phyloP scores from a whole-genome alignment of 2,888 invertebrate genomes.

The Creontiades dilutus region DNA sequence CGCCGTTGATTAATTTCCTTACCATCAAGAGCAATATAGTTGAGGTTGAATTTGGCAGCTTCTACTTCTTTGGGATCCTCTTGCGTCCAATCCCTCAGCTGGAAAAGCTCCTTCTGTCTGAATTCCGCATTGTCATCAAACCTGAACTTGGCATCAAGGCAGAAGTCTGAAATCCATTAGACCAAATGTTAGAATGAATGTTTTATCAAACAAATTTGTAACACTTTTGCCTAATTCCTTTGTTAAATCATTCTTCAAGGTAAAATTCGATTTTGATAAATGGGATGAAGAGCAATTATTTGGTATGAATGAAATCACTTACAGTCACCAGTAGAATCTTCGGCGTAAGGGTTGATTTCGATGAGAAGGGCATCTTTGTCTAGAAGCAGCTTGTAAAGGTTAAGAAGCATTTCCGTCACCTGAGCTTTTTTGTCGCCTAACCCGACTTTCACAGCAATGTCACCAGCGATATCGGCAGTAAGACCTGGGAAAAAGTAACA shows the following conservation, averaged over 20 bases:
- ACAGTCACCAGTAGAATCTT: constrained; percentile 90
- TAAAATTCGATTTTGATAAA: too few species aligned
- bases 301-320: constrained; percentile 77
- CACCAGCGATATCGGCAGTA: constrained; percentile 85
- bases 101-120: constrained; percentile 93
- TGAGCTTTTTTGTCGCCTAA: constrained; percentile 84
- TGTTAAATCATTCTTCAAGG: too few species aligned
- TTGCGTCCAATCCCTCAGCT: constrained; percentile 90
- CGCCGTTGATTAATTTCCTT: background rate
- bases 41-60: constrained; percentile 92
- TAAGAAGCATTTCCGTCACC: constrained; percentile 88
- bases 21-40: constrained; percentile 97
- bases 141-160: constrained; percentile 95
- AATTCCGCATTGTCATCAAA: constrained; percentile 97
- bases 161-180: constrained; percentile 84
- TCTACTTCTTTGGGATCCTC: constrained; percentile 95
- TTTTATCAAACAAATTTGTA: too few species aligned
- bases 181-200: too few species aligned
- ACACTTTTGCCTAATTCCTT: too few species aligned
- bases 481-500: constrained; percentile 78
- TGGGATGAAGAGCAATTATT: too few species aligned
- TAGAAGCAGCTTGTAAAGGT: constrained; percentile 91
- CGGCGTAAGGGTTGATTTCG: constrained; percentile 97
- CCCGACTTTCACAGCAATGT: constrained; percentile 88
- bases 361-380: constrained; percentile 93